phyloP scores from a whole-genome alignment of 2,888 invertebrate genomes.

The Stomorhina lunata region DNA sequence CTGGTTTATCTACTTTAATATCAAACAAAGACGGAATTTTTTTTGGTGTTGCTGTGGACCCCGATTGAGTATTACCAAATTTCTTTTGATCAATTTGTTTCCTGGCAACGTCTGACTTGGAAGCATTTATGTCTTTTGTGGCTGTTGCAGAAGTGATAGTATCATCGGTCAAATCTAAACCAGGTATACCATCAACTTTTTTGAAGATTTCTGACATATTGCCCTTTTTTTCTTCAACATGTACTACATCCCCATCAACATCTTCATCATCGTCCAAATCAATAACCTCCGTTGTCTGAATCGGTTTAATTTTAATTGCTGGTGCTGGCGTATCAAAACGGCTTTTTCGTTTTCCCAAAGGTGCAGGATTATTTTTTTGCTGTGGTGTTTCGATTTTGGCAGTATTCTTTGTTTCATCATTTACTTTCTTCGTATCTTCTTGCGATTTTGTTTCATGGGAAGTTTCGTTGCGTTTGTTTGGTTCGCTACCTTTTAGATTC shows the following conservation, averaged over 20 bases:
- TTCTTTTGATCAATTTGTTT: constrained; percentile 1
- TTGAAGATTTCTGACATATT: constrained; percentile 74
- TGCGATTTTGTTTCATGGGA: not conserved
- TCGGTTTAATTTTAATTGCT: constrained; percentile 36
- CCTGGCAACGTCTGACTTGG: not conserved
- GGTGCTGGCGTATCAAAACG: constrained; percentile 62
- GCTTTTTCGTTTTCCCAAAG: constrained; percentile 70
- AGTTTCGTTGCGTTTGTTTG: not conserved
- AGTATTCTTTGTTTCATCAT: constrained; percentile 11
- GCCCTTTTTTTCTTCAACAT: constrained; percentile 2
- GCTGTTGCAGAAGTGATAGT: constrained; percentile 65
- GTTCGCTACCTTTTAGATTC: not conserved
- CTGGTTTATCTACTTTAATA: constrained; percentile 72
- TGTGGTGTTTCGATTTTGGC: not conserved
- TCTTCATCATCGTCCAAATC: constrained; percentile 72
- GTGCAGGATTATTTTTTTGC: not conserved
- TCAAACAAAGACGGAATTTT: constrained; percentile 76
- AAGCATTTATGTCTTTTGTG: not conserved
- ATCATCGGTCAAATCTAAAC: constrained; percentile 84
- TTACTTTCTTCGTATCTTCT: not conserved
- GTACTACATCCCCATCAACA: constrained; percentile 40
- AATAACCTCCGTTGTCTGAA: constrained; percentile 69
- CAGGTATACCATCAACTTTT: constrained; percentile 83
- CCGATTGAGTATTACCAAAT: not conserved
- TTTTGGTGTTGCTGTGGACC: constrained; percentile 45